phyloP scores from a whole-genome alignment of 2,113 vertebrate species.

The Gymnorhina tibicen region DNA sequence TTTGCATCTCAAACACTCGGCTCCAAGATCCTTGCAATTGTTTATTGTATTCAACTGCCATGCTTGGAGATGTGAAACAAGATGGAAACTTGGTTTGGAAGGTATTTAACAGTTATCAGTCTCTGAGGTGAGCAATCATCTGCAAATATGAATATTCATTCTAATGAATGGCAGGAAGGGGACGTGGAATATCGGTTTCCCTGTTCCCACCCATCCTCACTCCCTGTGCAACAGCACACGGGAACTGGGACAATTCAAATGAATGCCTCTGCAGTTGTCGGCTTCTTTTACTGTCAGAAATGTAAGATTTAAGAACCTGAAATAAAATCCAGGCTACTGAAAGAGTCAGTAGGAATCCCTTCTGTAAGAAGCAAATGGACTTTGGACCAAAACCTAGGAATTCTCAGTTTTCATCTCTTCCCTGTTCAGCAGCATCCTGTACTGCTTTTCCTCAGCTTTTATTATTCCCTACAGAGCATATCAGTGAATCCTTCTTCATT shows the following conservation, averaged over 20 bases:
- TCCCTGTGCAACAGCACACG: background rate
- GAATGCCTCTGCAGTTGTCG: background rate
- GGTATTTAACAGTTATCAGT: background rate
- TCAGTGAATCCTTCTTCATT: background rate
- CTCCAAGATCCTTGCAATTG: background rate
- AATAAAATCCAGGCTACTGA: background rate
- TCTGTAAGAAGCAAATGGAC: background rate
- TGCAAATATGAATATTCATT: background rate
- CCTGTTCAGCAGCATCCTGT: background rate
- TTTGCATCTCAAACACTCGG: background rate
- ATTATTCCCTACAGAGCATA: background rate
- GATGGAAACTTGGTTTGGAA: background rate
- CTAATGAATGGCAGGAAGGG: background rate
- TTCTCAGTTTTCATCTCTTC: background rate
- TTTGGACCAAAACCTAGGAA: background rate
- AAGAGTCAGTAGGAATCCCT: background rate
- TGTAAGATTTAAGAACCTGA: background rate
- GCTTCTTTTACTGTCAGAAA: background rate
- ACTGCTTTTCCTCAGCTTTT: background rate
- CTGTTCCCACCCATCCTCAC: fast-evolving
- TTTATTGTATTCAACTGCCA: background rate
- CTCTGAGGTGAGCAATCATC: background rate
- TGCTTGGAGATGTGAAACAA: background rate
- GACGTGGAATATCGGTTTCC: background rate
- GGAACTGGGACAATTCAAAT: background rate